These are phyloP conservation scores for Acleris holmiana DNA, from an alignment of 2,888 invertebrate species.

Conservation along the genomic window DNA sequence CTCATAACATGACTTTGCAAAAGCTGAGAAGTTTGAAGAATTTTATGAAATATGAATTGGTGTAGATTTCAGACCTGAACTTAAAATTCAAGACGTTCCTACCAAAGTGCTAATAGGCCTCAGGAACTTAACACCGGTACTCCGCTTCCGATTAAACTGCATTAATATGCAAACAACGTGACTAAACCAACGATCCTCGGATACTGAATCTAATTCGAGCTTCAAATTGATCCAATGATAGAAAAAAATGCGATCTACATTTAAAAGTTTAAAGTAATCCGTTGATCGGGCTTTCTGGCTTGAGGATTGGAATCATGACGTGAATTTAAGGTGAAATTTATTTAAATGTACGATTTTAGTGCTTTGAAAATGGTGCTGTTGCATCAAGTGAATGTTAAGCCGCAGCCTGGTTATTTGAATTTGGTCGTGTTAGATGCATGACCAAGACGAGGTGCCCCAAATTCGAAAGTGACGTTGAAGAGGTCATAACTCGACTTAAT, in stretches of 20 bases:
- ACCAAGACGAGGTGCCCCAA: too few species aligned
- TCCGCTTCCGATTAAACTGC: constrained; percentile 35
- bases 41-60: not conserved
- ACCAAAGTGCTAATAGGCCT: constrained; percentile 32
- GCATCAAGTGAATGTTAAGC: too few species aligned
- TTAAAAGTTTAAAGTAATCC: constrained; percentile 10
- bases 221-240: constrained; percentile 23
- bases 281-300: not conserved
- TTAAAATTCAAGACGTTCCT: constrained; percentile 25
- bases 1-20: too few species aligned
- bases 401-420: too few species aligned
- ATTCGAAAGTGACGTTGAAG: too few species aligned
- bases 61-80: not conserved
- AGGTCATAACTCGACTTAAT: too few species aligned
- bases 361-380: too few species aligned
- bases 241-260: constrained; percentile 18
- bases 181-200: constrained; percentile 21
- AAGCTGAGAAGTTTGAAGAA: not conserved
- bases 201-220: constrained; percentile 17
- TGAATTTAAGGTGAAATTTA: constrained; percentile 1
- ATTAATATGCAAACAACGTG: constrained; percentile 37
- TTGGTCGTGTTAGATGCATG: too few species aligned
- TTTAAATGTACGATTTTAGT: not conserved
- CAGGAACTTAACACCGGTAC: constrained; percentile 35
- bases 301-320: not conserved